Base-by-base conservation (phyloP, 1,140 invertebrate species). In the Drosophila repleta region DNA sequence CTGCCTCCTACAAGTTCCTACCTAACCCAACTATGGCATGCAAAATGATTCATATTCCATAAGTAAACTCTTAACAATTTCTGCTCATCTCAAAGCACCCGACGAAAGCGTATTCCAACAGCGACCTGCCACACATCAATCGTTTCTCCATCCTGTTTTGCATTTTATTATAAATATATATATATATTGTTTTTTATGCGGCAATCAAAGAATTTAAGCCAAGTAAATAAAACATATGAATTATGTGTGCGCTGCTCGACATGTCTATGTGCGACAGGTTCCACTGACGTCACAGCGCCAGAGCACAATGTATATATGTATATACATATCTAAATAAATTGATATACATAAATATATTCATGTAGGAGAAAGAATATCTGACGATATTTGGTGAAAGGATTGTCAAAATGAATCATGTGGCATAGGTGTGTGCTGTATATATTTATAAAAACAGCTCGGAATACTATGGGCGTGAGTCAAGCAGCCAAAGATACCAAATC, bases 211-310 rank as follows among this genome's bases (percentile, higher is more conserved):
- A 75, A 80, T 77, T 87, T 58, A 74, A 77, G 73, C 65, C 74
- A 74, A 67, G 75, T 66, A 87, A 88, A 87, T 87, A 88, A 87
- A 87, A 88, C 82, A 87, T 76, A 88, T 87, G 82, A 87, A 82
- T 88, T 87, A 87, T 87, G 83, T 71, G 65, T 71, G 65, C 67
- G 65, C 67, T 62, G 58, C 72, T 66, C 66, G 68, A 69, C 73
- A 70, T n/a, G n/a, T 10, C 43, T 45, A 45, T 61, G 49, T 71
- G 29, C 51, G 51, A 72, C 51, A 72, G 53, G 39, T 63, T 51
- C 43, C 17, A 15, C 35, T 62, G 35, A 49, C 74, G 74, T 76
- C 74, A 76, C 74, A 73, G 62, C 74, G 69, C 69, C 74, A 58
- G 21, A 48, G 37, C 3, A 48, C 26, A n/a, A 41, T 35, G 8